Evolutionary conservation across 2,888 invertebrate species (phyloP).

Genomic region (Holacanthella duospinosa): DNA sequence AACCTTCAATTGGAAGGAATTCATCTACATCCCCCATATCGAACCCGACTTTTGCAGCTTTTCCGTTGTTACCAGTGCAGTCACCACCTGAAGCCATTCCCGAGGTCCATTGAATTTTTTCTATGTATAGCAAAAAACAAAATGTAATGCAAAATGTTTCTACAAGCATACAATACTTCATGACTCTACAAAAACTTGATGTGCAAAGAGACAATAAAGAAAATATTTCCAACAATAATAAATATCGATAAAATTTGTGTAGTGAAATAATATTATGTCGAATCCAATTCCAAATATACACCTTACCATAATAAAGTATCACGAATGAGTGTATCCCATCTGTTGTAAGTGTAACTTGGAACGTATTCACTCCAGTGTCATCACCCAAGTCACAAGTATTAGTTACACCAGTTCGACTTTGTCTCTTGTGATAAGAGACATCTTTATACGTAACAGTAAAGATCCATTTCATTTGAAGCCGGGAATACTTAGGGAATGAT

Average conservation of each 20-base stretch:
- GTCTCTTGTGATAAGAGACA: not conserved
- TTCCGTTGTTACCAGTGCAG: not conserved
- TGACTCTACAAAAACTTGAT: too few relatives aligned
- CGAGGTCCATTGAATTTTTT: not conserved
- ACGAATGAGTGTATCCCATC: conserved; percentile 24
- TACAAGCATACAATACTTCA: too few relatives aligned
- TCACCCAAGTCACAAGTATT: not conserved
- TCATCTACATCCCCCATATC: not conserved
- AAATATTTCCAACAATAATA: too few relatives aligned
- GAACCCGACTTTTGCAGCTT: not conserved
- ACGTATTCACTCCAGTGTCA: conserved; percentile 15
- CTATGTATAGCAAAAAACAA: not conserved
- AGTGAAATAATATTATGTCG: not conserved
- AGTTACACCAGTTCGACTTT: not conserved
- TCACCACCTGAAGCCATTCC: not conserved
- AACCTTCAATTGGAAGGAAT: not conserved
- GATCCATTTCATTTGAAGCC: not conserved
- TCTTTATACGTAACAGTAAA: not conserved
- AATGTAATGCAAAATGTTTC: too few relatives aligned
- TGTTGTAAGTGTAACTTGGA: conserved; percentile 16
- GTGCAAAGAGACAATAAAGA: too few relatives aligned
- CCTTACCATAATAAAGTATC: conserved; percentile 20
- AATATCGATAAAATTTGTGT: too few relatives aligned
- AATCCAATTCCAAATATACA: not conserved
- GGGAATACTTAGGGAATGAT: not conserved